A percentile compares a stretch with the other conserved stretches of the same genome.
These are phyloP conservation scores for Craniophora ligustri DNA, from an alignment of 2,888 invertebrate genomes.

Conservation along the genomic window DNA sequence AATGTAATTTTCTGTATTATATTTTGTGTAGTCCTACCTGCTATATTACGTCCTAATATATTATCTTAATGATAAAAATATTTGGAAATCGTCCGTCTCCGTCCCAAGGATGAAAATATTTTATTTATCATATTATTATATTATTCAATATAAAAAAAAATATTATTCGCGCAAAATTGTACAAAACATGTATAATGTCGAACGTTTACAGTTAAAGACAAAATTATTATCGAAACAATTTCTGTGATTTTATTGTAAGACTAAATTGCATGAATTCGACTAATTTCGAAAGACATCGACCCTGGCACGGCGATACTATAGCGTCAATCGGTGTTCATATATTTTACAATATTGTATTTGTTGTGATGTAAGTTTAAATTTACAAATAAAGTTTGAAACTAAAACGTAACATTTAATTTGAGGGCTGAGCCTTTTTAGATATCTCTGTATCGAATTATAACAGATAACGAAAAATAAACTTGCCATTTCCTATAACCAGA, in stretches of 20 bases:
- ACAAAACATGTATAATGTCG: slow-evolving; percentile 19
- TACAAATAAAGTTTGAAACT: neutral
- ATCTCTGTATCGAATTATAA: slow-evolving; percentile 7
- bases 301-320: slow-evolving; percentile 14
- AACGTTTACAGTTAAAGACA: slow-evolving; percentile 20
- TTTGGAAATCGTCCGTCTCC: slow-evolving; percentile 60
- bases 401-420: neutral
- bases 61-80: too few relatives aligned
- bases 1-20: neutral
- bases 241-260: slow-evolving; percentile 54
- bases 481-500: slow-evolving; percentile 36
- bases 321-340: slow-evolving; percentile 36
- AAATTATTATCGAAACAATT: slow-evolving; percentile 34
- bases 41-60: slow-evolving; percentile 50
- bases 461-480: slow-evolving; percentile 16
- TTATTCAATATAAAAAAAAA: slow-evolving; percentile 24
- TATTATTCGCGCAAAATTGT: slow-evolving; percentile 49
- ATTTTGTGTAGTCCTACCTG: slow-evolving; percentile 19
- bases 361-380: slow-evolving; percentile 8
- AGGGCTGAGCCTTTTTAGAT: neutral
- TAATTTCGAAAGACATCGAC: slow-evolving; percentile 49
- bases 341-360: slow-evolving; percentile 34
- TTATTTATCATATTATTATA: slow-evolving; percentile 48
- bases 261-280: slow-evolving; percentile 38
- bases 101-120: slow-evolving; percentile 65